phyloP scores from a whole-genome alignment of 1,140 invertebrate species.

The Hypsibius dujardini region DNA sequence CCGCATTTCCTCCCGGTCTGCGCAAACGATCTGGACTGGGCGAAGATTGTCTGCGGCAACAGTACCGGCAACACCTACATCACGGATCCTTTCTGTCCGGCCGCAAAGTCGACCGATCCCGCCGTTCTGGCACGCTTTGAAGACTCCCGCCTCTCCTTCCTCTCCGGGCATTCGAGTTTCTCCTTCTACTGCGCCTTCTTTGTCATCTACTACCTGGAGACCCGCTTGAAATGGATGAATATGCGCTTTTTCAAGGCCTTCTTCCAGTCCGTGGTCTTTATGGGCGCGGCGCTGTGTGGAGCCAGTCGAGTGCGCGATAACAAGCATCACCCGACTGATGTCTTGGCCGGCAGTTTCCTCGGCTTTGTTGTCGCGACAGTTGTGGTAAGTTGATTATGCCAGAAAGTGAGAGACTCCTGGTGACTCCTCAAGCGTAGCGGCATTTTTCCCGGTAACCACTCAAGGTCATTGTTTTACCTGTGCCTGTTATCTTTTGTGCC shows the following conservation, averaged over 20 bases:
- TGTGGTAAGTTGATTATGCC: constrained; percentile 31
- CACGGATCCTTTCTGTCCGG: constrained; percentile 7
- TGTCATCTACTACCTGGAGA: constrained; percentile 20
- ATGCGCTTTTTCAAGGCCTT: constrained; percentile 20
- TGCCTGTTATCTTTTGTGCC: too few species aligned
- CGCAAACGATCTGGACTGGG: constrained; percentile 34
- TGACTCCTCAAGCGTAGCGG: neutral
- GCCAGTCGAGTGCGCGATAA: constrained; percentile 76
- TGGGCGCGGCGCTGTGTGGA: constrained; percentile 43
- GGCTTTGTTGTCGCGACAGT: constrained; percentile 43
- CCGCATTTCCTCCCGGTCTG: constrained; percentile 67
- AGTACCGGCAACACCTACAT: constrained; percentile 2
- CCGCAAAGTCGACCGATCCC: constrained; percentile 7
- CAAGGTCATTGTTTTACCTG: too few species aligned
- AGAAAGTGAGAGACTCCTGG: too few species aligned
- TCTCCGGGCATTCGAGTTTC: constrained; percentile 42
- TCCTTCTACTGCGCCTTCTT: constrained; percentile 29
- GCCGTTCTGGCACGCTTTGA: neutral
- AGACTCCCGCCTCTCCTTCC: constrained; percentile 36
- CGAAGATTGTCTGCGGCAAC: constrained; percentile 20
- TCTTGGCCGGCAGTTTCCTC: constrained; percentile 45
- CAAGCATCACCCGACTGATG: constrained; percentile 88
- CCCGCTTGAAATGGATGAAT: constrained; percentile 7
- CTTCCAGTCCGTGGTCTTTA: constrained; percentile 21
- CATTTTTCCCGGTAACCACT: too few species aligned